Evolutionary conservation across 2,113 vertebrate genomes (phyloP).

Genomic region (Anas platyrhynchos): DNA sequence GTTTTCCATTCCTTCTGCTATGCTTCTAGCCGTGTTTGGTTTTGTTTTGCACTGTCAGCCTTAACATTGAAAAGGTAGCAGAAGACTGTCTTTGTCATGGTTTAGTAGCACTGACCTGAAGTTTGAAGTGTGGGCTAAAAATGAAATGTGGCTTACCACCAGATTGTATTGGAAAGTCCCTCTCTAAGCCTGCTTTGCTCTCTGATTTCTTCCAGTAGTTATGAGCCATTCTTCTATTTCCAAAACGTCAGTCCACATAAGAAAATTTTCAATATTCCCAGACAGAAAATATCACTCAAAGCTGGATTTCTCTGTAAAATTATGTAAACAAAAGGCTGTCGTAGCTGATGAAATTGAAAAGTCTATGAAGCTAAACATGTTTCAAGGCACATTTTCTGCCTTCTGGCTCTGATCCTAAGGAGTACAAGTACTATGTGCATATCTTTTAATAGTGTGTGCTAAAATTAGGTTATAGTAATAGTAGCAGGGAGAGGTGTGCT

Average conservation of each 20-base stretch:
- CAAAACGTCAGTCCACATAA: constrained; percentile 11
- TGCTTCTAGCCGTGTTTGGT: neutral
- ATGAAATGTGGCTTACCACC: neutral
- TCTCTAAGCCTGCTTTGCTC: neutral
- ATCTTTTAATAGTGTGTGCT: neutral
- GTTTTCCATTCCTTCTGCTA: neutral
- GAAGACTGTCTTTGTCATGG: neutral
- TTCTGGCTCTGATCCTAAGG: constrained; percentile 9
- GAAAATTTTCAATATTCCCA: constrained; percentile 23
- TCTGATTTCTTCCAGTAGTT: neutral
- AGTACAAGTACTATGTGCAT: neutral
- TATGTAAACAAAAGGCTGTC: constrained; percentile 5
- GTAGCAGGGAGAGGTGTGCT: neutral
- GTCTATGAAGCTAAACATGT: neutral
- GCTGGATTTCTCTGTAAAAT: constrained; percentile 37
- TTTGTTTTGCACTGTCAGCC: neutral
- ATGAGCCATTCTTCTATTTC: neutral
- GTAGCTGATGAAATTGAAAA: neutral
- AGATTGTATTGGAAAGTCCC: neutral
- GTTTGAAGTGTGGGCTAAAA: neutral
- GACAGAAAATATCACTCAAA: neutral
- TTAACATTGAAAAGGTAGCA: neutral
- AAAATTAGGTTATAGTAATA: neutral
- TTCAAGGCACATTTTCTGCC: constrained; percentile 5
- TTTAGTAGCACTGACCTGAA: neutral